A percentile compares a stretch with the other conserved stretches of the same genome.
These are phyloP conservation scores for Patiria pectinifera DNA, from an alignment of 53 echinoderm and acorn worm genomes.

Conservation along the genomic window DNA sequence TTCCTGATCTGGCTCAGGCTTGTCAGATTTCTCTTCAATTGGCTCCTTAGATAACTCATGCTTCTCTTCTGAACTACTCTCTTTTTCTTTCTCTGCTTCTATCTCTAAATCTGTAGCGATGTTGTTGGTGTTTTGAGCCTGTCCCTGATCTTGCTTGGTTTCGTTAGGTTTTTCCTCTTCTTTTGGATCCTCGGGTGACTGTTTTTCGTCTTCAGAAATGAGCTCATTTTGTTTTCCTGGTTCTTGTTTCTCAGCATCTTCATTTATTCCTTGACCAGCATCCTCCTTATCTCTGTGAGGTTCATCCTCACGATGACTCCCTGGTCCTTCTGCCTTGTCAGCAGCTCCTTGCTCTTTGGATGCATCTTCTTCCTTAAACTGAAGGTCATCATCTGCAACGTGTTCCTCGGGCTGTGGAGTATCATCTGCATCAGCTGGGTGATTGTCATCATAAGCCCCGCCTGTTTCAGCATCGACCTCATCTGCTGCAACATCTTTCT, in stretches of 20 bases:
- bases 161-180: background rate
- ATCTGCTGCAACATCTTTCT: constrained; percentile 24
- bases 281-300: background rate
- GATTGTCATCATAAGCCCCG: background rate
- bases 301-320: background rate
- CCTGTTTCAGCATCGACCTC: constrained; percentile 14
- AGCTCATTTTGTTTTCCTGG: background rate
- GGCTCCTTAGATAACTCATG: background rate
- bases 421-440: background rate
- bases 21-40: background rate
- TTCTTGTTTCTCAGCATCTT: background rate
- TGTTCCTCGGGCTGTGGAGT: background rate
- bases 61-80: background rate
- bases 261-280: background rate
- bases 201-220: background rate
- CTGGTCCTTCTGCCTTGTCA: background rate
- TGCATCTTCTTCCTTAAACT: background rate
- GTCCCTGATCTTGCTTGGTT: background rate
- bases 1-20: background rate
- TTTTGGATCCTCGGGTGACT: background rate
- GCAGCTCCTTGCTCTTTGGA: background rate
- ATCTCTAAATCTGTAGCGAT: no score
- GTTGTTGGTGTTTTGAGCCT: background rate
- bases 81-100: background rate
- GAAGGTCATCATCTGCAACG: background rate